Evolutionary conservation across 2,888 invertebrate species (phyloP).

Genomic region (Pterostichus niger): DNA sequence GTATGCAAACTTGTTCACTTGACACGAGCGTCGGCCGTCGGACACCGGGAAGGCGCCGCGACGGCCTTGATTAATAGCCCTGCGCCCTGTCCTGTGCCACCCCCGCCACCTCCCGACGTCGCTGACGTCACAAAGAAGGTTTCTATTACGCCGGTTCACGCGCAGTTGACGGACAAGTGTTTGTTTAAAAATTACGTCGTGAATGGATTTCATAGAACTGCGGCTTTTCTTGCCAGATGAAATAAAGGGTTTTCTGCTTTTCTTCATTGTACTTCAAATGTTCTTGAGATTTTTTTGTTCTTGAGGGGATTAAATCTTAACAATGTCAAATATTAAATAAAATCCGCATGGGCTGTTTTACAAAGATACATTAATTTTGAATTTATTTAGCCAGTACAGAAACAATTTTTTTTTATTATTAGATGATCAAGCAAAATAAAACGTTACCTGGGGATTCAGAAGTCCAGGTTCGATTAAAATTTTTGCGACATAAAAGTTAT

Average conservation of each 20-base stretch:
- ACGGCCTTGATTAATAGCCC: conserved; percentile 42
- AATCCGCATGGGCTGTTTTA: too few species aligned
- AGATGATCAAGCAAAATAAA: too few species aligned
- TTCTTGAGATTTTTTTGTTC: background rate
- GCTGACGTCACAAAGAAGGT: conserved; percentile 19
- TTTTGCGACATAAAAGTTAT: too few species aligned
- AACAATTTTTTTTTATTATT: too few species aligned
- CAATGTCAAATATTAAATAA: background rate
- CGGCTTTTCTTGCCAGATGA: background rate
- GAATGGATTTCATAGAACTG: conserved; percentile 12
- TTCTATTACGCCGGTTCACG: conserved; percentile 22
- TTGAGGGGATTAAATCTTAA: background rate
- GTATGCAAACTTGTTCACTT: conserved; percentile 55
- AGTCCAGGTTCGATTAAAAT: too few species aligned
- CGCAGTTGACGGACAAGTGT: conserved; percentile 19
- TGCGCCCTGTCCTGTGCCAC: background rate
- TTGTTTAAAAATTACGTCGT: conserved; percentile 38
- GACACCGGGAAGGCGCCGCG: conserved; percentile 24
- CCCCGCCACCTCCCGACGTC: background rate
- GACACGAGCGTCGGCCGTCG: conserved; percentile 35
- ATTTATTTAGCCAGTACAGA: too few species aligned
- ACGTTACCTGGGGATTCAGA: too few species aligned
- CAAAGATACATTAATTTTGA: too few species aligned
- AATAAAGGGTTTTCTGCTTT: conserved; percentile 14
- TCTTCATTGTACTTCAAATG: background rate